phyloP scores from a whole-genome alignment of 2,888 invertebrate species.

The Brachyopa scutellaris region DNA sequence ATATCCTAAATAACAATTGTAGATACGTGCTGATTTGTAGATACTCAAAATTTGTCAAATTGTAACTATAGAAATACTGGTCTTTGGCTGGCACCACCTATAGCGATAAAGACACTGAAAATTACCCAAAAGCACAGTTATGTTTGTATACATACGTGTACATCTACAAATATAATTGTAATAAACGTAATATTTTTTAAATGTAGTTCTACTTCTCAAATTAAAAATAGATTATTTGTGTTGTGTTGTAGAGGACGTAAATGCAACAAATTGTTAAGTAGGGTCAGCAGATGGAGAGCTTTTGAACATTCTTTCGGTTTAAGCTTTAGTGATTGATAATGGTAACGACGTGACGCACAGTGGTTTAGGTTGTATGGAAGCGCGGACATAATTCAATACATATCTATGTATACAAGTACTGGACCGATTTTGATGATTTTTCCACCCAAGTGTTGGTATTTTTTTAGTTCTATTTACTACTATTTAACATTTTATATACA shows the following conservation, averaged over 20 bases:
- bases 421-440: too few relatives aligned
- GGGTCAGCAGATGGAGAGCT: conserved; percentile 40
- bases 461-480: too few relatives aligned
- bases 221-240: conserved; percentile 57
- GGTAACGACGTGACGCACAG: background rate
- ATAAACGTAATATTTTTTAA: too few relatives aligned
- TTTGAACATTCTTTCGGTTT: conserved; percentile 2
- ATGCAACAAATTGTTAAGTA: conserved; percentile 65
- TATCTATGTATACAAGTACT: too few relatives aligned
- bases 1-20: conserved; percentile 47
- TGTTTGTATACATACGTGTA: too few relatives aligned
- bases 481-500: too few relatives aligned
- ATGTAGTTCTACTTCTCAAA: background rate
- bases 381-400: too few relatives aligned
- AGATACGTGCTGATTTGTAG: conserved; percentile 12
- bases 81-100: background rate
- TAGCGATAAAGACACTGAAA: conserved; percentile 4
- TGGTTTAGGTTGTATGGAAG: too few relatives aligned
- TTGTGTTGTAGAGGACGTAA: conserved; percentile 24
- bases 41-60: conserved; percentile 3
- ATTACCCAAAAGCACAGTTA: conserved; percentile 4
- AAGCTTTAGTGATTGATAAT: background rate
- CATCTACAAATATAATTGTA: too few relatives aligned
- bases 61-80: conserved; percentile 15
- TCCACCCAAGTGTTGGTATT: too few relatives aligned